phyloP scores from a whole-genome alignment of 1,140 invertebrate species.

The Gonatopus flavifemur region DNA sequence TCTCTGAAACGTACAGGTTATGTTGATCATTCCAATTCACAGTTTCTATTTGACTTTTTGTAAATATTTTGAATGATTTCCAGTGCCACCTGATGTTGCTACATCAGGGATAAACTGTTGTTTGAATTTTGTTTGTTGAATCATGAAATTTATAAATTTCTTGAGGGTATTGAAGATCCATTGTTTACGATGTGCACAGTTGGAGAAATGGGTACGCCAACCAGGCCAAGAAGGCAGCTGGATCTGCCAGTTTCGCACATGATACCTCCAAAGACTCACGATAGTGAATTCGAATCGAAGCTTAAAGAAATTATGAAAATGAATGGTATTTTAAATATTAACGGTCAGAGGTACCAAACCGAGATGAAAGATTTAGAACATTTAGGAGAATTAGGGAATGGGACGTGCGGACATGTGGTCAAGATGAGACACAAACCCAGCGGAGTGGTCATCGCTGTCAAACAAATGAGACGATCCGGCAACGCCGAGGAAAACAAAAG shows the following conservation, averaged over 20 bases:
- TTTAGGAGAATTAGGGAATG: conserved; percentile 90
- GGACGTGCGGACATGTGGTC: conserved; percentile 96
- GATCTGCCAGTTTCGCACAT: conserved; percentile 60
- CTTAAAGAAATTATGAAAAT: conserved; percentile 79
- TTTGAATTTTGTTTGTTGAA: neutral
- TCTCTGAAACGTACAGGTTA: conserved; percentile 43
- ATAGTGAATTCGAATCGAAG: conserved; percentile 69
- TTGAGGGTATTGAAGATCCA: neutral
- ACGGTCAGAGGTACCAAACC: conserved; percentile 78
- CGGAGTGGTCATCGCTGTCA: conserved; percentile 87
- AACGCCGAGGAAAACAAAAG: conserved; percentile 97
- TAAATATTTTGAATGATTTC: too few relatives aligned
- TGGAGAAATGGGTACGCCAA: conserved; percentile 57
- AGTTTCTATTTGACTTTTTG: too few relatives aligned
- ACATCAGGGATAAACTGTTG: neutral
- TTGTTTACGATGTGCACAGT: conserved; percentile 34
- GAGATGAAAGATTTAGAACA: conserved; percentile 84
- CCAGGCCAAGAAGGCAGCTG: conserved; percentile 49
- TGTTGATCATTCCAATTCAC: conserved; percentile 40
- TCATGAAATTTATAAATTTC: neutral
- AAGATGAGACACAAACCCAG: conserved; percentile 92
- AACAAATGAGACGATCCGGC: conserved; percentile 97
- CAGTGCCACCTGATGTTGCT: too few relatives aligned
- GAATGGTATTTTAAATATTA: conserved; percentile 83
- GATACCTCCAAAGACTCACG: conserved; percentile 59